Base-by-base conservation (phyloP, 2,888 invertebrate genomes). In the Ctenicera cuprea region DNA sequence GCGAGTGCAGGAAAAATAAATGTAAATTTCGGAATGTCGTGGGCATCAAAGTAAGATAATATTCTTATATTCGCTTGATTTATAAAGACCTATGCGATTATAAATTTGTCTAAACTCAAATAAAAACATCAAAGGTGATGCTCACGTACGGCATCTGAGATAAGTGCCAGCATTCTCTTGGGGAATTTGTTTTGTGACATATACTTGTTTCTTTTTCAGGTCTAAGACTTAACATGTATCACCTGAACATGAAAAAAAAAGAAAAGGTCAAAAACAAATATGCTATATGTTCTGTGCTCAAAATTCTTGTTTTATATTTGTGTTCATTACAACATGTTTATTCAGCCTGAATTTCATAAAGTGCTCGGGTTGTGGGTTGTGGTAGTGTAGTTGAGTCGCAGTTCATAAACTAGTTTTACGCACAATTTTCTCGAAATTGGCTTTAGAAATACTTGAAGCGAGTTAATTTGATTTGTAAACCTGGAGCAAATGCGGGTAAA, bases 341-440 rank as follows among this genome's bases (percentile, higher is more conserved):
- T 63, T 22, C 45, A 16, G 3, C 20, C 9, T 16, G 38, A 59
- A 59, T 38, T 38, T 38, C 14, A 38, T 59, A 59, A 52, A 45
- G 65, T 18, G 14, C 43, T 16, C 22, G 14, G n/a, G 11, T 30
- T 7, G 12, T 11, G 7, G 12, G 16, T 33, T 50, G 33, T 52
- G 59, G 73, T 52, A 57, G 62, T 63, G 62, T 68, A 67, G 57
- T 61, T 63, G 2, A 61, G 62, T 69, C 70, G 38, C 78, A 77
- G 76, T 77, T 77, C 77, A 76, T 78, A 78, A 77, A 78, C 77
- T 75, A 75, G 76, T 78, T 77, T 78, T 76, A 76, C 78, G 77
- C 76, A 78, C 78, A 78, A 78, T 78, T 78, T 77, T 71, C 73
- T 65, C 65, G 73, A 68, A 77, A 77, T 78, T 78, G 73, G 75